Percentiles rank a stretch among this genome's conserved stretches.
Conservation (phyloP, 2,797 vertebrate species). For the Galagoides demidoff region DNA sequence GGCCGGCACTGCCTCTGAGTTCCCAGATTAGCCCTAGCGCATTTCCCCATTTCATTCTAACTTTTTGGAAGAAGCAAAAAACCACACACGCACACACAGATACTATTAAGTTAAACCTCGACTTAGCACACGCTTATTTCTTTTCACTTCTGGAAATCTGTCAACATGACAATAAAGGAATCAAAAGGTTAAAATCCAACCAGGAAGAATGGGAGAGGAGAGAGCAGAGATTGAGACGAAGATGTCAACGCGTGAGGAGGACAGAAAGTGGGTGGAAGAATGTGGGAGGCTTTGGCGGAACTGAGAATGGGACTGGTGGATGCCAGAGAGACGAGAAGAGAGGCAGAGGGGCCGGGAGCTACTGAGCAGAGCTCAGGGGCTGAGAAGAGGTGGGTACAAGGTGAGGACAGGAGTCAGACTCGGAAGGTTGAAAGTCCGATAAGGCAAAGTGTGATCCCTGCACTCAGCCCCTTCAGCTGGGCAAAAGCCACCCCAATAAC, state of each 20-base stretch:
- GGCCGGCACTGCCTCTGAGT: rapidly evolving
- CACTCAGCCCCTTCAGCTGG: not conserved
- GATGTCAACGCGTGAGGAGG: no score
- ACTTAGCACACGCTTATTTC: not conserved
- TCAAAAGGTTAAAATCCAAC: not conserved
- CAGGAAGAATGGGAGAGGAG: not conserved
- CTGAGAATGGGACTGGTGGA: no score
- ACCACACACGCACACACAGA: not conserved
- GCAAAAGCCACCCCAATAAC: not conserved
- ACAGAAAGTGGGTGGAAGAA: not conserved
- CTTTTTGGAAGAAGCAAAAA: not conserved
- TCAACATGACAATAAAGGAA: not conserved
- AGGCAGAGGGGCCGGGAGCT: not conserved
- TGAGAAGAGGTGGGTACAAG: not conserved
- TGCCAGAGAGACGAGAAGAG: no score
- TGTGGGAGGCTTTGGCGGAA: not conserved
- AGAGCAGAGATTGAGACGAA: not conserved
- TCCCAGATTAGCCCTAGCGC: no score
- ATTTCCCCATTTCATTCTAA: not conserved
- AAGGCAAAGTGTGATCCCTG: no score
- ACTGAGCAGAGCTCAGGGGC: rapidly evolving
- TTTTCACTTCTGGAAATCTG: not conserved
- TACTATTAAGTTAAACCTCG: not conserved
- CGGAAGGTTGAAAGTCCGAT: not conserved
- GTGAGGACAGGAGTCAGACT: not conserved